These are phyloP conservation scores for Malacoraja senta DNA, from an alignment of 2,797 vertebrate genomes.

Conservation along the genomic window DNA sequence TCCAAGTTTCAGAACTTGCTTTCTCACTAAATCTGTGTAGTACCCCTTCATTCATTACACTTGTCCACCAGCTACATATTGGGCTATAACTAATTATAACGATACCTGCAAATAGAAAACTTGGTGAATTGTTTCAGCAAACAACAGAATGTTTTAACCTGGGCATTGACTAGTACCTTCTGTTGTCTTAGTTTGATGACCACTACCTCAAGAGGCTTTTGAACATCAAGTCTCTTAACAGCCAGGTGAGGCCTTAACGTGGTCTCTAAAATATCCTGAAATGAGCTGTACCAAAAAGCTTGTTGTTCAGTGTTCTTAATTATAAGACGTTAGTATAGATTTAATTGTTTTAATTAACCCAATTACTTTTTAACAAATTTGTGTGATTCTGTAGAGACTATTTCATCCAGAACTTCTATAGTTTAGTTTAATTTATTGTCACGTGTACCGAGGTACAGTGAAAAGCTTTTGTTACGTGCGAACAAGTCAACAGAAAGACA, in stretches of 20 bases:
- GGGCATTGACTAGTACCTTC: background rate
- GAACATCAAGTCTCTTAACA: background rate
- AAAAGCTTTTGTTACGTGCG: too few relatives aligned
- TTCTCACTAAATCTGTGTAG: background rate
- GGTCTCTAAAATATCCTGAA: background rate
- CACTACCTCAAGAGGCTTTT: background rate
- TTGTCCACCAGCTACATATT: background rate
- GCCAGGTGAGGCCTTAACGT: background rate
- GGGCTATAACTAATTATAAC: background rate
- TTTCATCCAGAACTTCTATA: background rate
- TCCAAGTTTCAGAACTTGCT: background rate
- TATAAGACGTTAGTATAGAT: background rate
- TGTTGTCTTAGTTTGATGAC: background rate
- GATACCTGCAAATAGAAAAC: background rate
- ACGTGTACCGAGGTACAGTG: too few relatives aligned
- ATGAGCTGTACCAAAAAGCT: background rate
- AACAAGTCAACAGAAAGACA: too few relatives aligned
- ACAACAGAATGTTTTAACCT: background rate
- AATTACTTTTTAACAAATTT: background rate
- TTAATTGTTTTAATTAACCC: background rate
- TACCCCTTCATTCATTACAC: too few relatives aligned
- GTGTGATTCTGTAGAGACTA: background rate
- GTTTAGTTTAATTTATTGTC: background rate
- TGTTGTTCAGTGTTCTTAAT: background rate
- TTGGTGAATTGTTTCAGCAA: background rate